Percentiles rank a stretch among this genome's conserved stretches.
Conservation (phyloP, 2,113 vertebrate species). For the Oceanodroma tethys region DNA sequence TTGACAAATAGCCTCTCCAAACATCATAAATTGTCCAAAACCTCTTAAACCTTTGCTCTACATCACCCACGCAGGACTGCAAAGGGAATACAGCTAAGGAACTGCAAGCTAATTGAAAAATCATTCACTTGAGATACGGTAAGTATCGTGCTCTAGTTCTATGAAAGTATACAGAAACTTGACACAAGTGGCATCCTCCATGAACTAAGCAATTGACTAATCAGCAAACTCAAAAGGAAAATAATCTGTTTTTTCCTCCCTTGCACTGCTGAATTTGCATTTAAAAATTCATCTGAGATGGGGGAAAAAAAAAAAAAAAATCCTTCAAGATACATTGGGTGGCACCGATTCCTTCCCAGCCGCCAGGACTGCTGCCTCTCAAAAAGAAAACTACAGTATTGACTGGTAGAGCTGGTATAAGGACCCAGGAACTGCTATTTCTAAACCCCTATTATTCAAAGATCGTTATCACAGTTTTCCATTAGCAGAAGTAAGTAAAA, state of each 20-base stretch:
- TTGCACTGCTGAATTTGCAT: constrained; percentile 59
- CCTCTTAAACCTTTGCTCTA: constrained; percentile 77
- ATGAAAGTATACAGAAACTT: constrained; percentile 64
- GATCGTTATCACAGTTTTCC: constrained; percentile 74
- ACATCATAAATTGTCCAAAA: constrained; percentile 77
- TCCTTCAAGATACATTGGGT: background rate
- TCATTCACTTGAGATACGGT: constrained; percentile 74
- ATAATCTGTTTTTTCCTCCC: constrained; percentile 53
- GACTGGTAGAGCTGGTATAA: constrained; percentile 39
- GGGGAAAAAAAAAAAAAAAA: background rate
- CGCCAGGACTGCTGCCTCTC: constrained; percentile 3
- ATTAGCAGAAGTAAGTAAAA: constrained; percentile 74
- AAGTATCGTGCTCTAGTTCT: constrained; percentile 57
- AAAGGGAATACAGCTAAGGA: constrained; percentile 72
- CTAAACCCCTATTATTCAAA: constrained; percentile 72
- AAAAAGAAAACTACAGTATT: constrained; percentile 58
- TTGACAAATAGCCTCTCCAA: constrained; percentile 76
- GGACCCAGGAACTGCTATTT: constrained; percentile 63
- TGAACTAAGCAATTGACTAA: constrained; percentile 63
- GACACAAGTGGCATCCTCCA: constrained; percentile 59
- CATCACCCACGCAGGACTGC: constrained; percentile 67
- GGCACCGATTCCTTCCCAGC: constrained; percentile 10
- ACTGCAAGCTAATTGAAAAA: constrained; percentile 80
- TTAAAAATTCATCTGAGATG: constrained; percentile 69
- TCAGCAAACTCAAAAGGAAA: constrained; percentile 68